These are phyloP conservation scores for Ptycholaimellus sp. DNA, from an alignment of 2,888 invertebrate species.

Conservation along the genomic window DNA sequence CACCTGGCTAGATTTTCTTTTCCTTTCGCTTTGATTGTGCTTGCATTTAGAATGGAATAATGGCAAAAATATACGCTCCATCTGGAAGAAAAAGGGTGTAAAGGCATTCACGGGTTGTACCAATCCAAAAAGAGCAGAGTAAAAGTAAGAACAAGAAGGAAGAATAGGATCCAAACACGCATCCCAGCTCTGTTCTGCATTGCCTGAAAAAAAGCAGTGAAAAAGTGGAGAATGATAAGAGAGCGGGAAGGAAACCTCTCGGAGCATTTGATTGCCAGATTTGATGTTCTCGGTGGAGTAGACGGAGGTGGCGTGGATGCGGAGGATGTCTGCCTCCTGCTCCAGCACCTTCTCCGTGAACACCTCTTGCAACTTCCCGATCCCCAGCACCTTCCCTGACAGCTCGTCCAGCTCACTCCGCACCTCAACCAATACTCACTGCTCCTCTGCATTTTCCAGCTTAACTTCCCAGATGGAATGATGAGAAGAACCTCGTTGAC, in stretches of 20 bases:
- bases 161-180: slow-evolving; percentile 76
- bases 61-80: no score
- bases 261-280: slow-evolving; percentile 79
- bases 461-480: no score
- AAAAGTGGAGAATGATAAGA: background rate
- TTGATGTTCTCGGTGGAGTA: slow-evolving; percentile 76
- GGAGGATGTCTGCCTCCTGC: slow-evolving; percentile 56
- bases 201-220: slow-evolving; percentile 35
- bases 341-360: slow-evolving; percentile 66
- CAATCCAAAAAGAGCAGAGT: slow-evolving; percentile 79
- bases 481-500: no score
- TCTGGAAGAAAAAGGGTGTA: no score
- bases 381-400: slow-evolving; percentile 57
- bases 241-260: slow-evolving; percentile 35
- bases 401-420: no score
- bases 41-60: no score
- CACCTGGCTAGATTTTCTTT: no score
- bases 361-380: slow-evolving; percentile 72
- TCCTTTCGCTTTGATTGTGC: no score
- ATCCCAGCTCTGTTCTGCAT: slow-evolving; percentile 83
- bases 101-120: slow-evolving; percentile 60
- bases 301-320: slow-evolving; percentile 59
- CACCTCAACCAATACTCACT: no score
- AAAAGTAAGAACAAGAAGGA: slow-evolving; percentile 74
- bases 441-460: no score